Evolutionary conservation across 1,140 invertebrate genomes (phyloP).

Genomic region (Pseudomyrmex concolor): DNA sequence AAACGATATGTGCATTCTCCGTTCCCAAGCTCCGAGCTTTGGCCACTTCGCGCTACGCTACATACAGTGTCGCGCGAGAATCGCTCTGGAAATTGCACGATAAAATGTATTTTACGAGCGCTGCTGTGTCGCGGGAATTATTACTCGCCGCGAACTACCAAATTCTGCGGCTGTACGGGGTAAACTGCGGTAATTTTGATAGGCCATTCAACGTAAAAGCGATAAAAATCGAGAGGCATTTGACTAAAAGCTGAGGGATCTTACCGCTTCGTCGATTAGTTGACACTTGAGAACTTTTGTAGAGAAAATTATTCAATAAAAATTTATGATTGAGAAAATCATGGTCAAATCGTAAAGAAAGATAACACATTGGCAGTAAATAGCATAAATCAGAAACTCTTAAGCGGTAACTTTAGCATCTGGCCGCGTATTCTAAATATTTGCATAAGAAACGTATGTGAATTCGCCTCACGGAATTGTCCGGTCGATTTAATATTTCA

Average conservation of each 20-base stretch:
- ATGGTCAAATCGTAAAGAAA: neutral
- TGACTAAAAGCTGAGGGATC: no score
- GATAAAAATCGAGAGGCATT: neutral
- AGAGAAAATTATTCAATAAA: neutral
- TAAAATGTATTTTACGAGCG: conserved; percentile 42
- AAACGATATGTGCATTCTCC: neutral
- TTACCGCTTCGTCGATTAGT: neutral
- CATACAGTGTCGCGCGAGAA: neutral
- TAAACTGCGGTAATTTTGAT: conserved; percentile 26
- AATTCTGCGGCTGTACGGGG: conserved; percentile 6
- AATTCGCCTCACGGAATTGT: conserved; percentile 23
- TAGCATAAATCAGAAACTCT: neutral
- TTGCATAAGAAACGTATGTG: conserved; percentile 28
- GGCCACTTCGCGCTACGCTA: neutral
- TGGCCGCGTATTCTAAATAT: neutral
- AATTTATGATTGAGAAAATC: neutral
- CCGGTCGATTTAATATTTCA: conserved; percentile 52
- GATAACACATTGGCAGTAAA: neutral
- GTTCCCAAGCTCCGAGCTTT: neutral
- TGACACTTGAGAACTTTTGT: neutral
- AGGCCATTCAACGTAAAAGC: neutral
- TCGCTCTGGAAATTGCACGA: conserved; percentile 9
- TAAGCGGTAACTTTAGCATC: neutral
- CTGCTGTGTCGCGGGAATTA: conserved; percentile 20
- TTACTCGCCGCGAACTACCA: conserved; percentile 15